Evolutionary conservation across 2,113 vertebrate species (phyloP).

Genomic region (Megaceryle torquata): DNA sequence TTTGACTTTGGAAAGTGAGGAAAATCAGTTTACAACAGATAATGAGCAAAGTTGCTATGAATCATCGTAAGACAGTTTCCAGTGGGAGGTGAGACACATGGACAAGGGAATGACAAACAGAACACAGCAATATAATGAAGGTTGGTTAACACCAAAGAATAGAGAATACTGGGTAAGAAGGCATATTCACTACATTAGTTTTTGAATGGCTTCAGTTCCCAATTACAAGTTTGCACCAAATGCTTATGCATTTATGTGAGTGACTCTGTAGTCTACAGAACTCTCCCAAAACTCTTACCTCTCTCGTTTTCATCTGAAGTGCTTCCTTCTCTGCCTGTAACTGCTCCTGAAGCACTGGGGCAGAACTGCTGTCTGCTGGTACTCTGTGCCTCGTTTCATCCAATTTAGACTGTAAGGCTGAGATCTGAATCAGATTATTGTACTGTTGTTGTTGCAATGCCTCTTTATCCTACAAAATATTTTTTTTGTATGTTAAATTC

Average conservation of each 20-base stretch:
- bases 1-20: background rate
- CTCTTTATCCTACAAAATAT: conserved; percentile 83
- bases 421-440: conserved; percentile 83
- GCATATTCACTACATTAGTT: background rate
- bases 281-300: conserved; percentile 69
- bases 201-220: background rate
- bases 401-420: conserved; percentile 83
- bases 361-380: conserved; percentile 36
- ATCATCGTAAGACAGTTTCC: background rate
- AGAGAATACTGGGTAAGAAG: background rate
- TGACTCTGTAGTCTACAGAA: rapidly evolving
- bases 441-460: conserved; percentile 85
- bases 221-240: background rate
- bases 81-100: background rate
- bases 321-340: conserved; percentile 73
- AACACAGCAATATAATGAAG: background rate
- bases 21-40: background rate
- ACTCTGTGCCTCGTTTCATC: conserved; percentile 80
- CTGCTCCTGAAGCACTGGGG: conserved; percentile 73
- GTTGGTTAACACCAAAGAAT: background rate
- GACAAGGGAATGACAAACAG: background rate
- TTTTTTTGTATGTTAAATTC: background rate
- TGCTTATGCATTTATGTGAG: background rate
- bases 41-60: background rate
- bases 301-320: conserved; percentile 74